Percentiles rank a stretch among this genome's conserved stretches.
Conservation (phyloP, 2,797 vertebrate genomes). For the Todus mexicanus region DNA sequence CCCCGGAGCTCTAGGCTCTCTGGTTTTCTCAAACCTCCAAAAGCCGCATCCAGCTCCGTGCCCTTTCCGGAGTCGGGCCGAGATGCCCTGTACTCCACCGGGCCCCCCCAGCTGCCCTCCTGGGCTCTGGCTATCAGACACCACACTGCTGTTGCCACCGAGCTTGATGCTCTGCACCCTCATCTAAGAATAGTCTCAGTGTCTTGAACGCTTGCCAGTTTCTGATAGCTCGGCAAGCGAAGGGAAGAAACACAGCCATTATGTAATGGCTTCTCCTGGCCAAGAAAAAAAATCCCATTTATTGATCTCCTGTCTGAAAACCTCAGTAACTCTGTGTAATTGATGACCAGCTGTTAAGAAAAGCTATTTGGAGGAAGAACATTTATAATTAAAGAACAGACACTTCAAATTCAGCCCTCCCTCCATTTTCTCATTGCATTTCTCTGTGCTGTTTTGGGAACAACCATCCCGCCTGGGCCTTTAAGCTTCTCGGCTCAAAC, state of each 20-base stretch:
- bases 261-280: slow-evolving; percentile 58
- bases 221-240: background rate
- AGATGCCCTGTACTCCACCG: rapidly evolving
- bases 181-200: background rate
- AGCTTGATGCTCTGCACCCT: background rate
- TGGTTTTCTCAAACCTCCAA: no score
- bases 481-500: slow-evolving; percentile 3
- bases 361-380: slow-evolving; percentile 62
- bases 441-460: background rate
- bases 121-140: rapidly evolving
- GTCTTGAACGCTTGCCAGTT: background rate
- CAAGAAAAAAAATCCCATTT: slow-evolving; percentile 52
- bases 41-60: background rate
- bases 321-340: slow-evolving; percentile 41
- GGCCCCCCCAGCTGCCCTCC: background rate
- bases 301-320: slow-evolving; percentile 63
- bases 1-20: no score
- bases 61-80: background rate
- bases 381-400: slow-evolving; percentile 65
- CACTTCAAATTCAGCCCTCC: slow-evolving; percentile 31
- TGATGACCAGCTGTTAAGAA: slow-evolving; percentile 63
- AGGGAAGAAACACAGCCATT: slow-evolving; percentile 43
- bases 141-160: background rate
- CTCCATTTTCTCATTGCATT: slow-evolving; percentile 30
- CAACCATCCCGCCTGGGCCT: background rate